Evolutionary conservation across 2,113 vertebrate species (phyloP), one percentile per base, ranked within the genome.

Genomic region (Hemibagrus wyckioides): DNA sequence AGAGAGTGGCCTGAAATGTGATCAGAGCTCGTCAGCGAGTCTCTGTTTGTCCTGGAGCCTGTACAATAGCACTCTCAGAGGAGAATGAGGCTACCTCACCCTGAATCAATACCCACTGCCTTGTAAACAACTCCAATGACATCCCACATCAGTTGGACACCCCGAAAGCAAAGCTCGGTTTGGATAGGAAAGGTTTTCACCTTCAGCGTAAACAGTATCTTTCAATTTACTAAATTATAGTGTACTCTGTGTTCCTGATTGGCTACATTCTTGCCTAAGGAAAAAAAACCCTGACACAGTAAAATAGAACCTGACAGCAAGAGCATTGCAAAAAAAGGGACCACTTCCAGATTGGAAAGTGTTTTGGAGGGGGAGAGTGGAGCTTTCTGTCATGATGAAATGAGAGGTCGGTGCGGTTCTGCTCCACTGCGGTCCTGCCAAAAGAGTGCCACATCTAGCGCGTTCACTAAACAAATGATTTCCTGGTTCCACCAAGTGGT

Each of bases 401-500:
- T 90, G 82, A 91, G 91, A 86, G 91, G 93, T 93, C 92, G 92
- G 48, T 52, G 73, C 77, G 36, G 91, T 94, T 94, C 90, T 87
- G 87, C 89, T 79, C 80, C 69, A 88, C 76, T 92, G 73, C 85
- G 90, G 39, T 87, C 89, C 87, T 90, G 86, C 75, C 88, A 86
- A 94, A 95, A 94, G 75, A 93, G 83, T 92, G 91, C 21, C 7
- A 87, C 88, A 86, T 90, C 90, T 86, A 73, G 54, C 90, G 86
- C 3, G 36, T 89, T 80, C 63, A 86, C 91, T 84, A 90, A 92
- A 94, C 91, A 91, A 94, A 92, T 86, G 87, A 94, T 92, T 91
- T 95, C 94, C 94, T 95, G 93, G 93, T 93, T 92, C 89, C 85
- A 90, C 88, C 50, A 79, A 69, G 84, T 90, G 91, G 86, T 90